Base-by-base conservation (phyloP, 2,888 invertebrate genomes). In the Antheraea yamamai region DNA sequence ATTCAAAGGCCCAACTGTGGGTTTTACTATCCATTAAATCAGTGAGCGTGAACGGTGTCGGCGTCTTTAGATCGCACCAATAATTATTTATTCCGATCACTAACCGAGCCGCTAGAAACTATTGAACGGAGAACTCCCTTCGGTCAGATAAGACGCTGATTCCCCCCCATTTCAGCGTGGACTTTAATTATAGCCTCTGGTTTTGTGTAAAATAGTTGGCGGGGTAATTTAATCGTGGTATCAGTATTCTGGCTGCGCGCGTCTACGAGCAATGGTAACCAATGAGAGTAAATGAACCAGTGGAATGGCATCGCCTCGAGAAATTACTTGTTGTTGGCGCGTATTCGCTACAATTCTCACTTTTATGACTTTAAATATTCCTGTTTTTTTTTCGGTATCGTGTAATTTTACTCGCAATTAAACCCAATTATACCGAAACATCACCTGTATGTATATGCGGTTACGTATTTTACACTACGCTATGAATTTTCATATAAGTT, bases 81-180 rank as follows among this genome's bases (percentile, higher is more conserved):
- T 92, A 93, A 94, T 95, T 94, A 95, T 94, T 94, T 94, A 95
- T 95, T 95, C 95, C 91, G 92, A 92, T 94, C 95, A 94, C 93
- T 92, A 91, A 87, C 85, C 89, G 90, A 91, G 86, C 91, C 88
- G 83, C 84, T 83, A 79, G 88, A 86, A 91, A 94, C 95, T 93
- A 94, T 94, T 94, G 92, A 94, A 84, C 85, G 90, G 91, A 92
- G 94, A 93, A 94, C 94, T 92, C 94, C 89, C 91, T 85, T 83
- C 89, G 92, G 94, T 92, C 94, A 94, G 95, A 95, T 95, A 95
- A 95, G 95, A 91, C 95, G 94, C 94, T 93, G 94, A 94, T 95
- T 94, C 93, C 91, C 89, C 90, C 91, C 91, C 89, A 92, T 94
- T 93, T 93, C 92, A 90, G 87, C 88, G 85, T 85, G 91, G 93